These are phyloP conservation scores for Epirrita christyi DNA, from an alignment of 2,888 invertebrate genomes.

Conservation along the genomic window DNA sequence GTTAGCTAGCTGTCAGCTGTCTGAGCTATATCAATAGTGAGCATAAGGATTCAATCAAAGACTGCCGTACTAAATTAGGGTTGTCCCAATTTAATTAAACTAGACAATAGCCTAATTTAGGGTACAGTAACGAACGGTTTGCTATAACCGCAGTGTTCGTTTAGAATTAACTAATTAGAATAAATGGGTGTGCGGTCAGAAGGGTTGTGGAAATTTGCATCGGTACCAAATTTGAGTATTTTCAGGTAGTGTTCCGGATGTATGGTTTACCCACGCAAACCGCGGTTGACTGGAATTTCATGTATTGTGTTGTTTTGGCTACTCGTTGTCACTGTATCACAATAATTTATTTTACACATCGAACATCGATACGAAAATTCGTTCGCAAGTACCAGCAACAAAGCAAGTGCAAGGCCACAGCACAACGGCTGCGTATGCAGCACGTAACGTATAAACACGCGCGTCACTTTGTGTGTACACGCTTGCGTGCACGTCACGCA, in stretches of 20 bases:
- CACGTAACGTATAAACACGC: too few relatives aligned
- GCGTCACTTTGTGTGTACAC: too few relatives aligned
- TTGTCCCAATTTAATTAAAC: constrained; percentile 46
- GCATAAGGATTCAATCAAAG: constrained; percentile 32
- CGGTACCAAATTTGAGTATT: constrained; percentile 31
- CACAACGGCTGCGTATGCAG: too few relatives aligned
- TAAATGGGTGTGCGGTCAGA: constrained; percentile 42
- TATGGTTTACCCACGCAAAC: constrained; percentile 16
- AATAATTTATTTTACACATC: background rate
- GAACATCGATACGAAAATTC: too few relatives aligned
- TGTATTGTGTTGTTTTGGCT: background rate
- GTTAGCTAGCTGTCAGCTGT: background rate
- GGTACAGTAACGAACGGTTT: constrained; percentile 29
- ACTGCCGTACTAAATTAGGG: constrained; percentile 32
- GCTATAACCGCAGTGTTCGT: constrained; percentile 28
- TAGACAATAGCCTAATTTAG: constrained; percentile 47
- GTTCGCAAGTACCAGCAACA: too few relatives aligned
- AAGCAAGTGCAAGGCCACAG: too few relatives aligned
- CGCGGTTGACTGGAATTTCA: constrained; percentile 11
- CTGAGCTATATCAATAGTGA: constrained; percentile 11
- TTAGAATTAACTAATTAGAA: constrained; percentile 47
- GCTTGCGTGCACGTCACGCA: too few relatives aligned
- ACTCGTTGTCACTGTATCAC: background rate
- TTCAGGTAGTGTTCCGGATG: constrained; percentile 22
- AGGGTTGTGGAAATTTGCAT: constrained; percentile 42